Percentiles rank a stretch among this genome's conserved stretches.
phyloP scores from a whole-genome alignment of 2,888 invertebrate genomes.

The Agonopterix alstromeriana region DNA sequence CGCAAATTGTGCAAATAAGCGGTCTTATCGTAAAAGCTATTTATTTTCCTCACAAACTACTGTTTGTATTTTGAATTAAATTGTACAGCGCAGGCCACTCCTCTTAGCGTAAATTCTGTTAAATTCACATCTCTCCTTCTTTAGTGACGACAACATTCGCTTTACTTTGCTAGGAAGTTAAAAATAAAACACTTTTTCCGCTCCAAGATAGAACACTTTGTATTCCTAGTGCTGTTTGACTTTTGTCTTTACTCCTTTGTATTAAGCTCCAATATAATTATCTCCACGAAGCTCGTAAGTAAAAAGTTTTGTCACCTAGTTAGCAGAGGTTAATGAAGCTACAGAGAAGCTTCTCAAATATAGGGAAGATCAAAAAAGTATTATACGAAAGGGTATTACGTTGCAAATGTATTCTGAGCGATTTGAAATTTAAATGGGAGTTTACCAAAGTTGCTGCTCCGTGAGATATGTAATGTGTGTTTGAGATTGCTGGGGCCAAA shows the following conservation, averaged over 20 bases:
- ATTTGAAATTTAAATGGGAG: constrained; percentile 67
- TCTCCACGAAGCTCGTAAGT: constrained; percentile 13
- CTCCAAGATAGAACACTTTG: too few relatives aligned
- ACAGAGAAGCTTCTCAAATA: constrained; percentile 13
- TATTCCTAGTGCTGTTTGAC: neutral
- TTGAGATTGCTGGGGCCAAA: constrained; percentile 27
- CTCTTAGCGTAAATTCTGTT: too few relatives aligned
- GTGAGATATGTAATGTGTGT: constrained; percentile 38
- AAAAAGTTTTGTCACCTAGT: constrained; percentile 29
- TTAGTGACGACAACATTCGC: too few relatives aligned
- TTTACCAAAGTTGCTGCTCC: constrained; percentile 58
- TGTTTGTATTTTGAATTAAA: too few relatives aligned
- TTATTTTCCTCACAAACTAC: too few relatives aligned
- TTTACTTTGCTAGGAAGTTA: too few relatives aligned
- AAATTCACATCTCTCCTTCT: too few relatives aligned
- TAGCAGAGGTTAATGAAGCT: constrained; percentile 29
- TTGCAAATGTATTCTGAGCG: constrained; percentile 64
- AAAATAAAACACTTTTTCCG: too few relatives aligned
- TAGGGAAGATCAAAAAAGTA: constrained; percentile 32
- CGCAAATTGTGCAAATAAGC: too few relatives aligned
- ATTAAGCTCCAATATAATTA: neutral
- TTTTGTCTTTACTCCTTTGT: neutral
- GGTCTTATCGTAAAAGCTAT: too few relatives aligned
- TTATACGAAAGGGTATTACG: constrained; percentile 42
- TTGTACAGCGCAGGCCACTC: too few relatives aligned